phyloP scores from a whole-genome alignment of 2,797 vertebrate species.

The Phataginus tricuspis region DNA sequence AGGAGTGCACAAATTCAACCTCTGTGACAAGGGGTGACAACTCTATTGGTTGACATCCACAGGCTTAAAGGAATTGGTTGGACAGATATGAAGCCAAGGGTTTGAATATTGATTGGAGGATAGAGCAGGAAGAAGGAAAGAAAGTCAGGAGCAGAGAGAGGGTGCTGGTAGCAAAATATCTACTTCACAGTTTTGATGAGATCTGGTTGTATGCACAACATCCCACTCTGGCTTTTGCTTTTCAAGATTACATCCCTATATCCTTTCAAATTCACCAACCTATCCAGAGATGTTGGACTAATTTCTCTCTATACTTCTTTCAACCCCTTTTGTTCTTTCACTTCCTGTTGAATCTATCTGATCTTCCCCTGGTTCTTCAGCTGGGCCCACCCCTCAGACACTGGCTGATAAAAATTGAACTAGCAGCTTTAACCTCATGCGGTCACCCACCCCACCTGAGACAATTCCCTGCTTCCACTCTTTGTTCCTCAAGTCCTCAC shows the following conservation, averaged over 20 bases:
- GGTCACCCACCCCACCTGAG: neutral
- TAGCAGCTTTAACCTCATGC: slow-evolving; percentile 18
- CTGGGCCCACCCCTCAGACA: neutral
- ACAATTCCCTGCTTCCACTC: neutral
- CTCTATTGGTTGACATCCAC: neutral
- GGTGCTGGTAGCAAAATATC: neutral
- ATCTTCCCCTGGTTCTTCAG: neutral
- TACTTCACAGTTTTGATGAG: slow-evolving; percentile 12
- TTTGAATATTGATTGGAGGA: slow-evolving; percentile 9
- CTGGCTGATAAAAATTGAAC: slow-evolving; percentile 17
- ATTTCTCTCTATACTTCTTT: neutral
- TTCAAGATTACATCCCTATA: neutral
- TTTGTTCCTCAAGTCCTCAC: neutral
- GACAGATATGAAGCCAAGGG: neutral
- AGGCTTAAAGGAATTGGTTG: slow-evolving; percentile 40
- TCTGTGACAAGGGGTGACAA: neutral
- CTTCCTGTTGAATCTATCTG: neutral
- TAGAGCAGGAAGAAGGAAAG: neutral
- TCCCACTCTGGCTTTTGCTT: neutral
- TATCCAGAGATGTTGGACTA: neutral
- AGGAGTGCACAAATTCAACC: neutral
- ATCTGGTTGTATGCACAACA: neutral
- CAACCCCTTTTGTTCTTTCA: slow-evolving; percentile 21
- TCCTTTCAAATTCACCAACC: neutral
- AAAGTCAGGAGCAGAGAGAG: neutral